phyloP scores from a whole-genome alignment of 2,888 invertebrate genomes.

The Seladonia tumulorum region DNA sequence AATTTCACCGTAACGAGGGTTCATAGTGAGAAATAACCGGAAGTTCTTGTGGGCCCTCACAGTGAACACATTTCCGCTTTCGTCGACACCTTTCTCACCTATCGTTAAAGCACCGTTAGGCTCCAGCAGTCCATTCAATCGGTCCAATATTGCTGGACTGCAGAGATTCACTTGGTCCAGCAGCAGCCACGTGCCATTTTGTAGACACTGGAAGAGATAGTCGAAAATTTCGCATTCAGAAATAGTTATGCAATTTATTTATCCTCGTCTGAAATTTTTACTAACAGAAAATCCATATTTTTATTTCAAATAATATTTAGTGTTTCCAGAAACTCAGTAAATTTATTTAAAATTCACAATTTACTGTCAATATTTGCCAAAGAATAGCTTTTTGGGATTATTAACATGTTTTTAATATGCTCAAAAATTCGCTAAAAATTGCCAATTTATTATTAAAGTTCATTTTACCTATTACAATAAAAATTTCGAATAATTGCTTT shows the following conservation, averaged over 20 bases:
- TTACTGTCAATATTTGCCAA: too few species aligned
- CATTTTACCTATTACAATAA: neutral
- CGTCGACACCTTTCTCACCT: slow-evolving; percentile 94
- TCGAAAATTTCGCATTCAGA: neutral
- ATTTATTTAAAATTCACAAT: neutral
- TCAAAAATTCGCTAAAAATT: too few species aligned
- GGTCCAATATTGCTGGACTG: slow-evolving; percentile 97
- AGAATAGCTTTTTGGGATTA: neutral
- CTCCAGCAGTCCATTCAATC: slow-evolving; percentile 97
- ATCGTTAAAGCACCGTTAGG: slow-evolving; percentile 95
- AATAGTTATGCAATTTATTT: neutral
- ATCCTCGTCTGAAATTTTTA: neutral
- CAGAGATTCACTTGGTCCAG: slow-evolving; percentile 98
- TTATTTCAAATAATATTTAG: neutral
- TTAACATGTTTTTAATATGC: neutral
- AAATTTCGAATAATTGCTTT: neutral
- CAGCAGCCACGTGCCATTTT: slow-evolving; percentile 93
- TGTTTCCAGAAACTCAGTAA: too few species aligned
- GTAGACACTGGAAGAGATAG: slow-evolving; percentile 87
- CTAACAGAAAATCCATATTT: neutral
- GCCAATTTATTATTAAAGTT: neutral
- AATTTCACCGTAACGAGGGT: slow-evolving; percentile 97
- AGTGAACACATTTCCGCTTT: slow-evolving; percentile 89
- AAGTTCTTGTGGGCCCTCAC: slow-evolving; percentile 96
- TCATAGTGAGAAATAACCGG: slow-evolving; percentile 96